Percentiles rank a stretch among this genome's conserved stretches.
Evolutionary conservation across 1,140 invertebrate species (phyloP).

Genomic region (Liolophura sinensis): DNA sequence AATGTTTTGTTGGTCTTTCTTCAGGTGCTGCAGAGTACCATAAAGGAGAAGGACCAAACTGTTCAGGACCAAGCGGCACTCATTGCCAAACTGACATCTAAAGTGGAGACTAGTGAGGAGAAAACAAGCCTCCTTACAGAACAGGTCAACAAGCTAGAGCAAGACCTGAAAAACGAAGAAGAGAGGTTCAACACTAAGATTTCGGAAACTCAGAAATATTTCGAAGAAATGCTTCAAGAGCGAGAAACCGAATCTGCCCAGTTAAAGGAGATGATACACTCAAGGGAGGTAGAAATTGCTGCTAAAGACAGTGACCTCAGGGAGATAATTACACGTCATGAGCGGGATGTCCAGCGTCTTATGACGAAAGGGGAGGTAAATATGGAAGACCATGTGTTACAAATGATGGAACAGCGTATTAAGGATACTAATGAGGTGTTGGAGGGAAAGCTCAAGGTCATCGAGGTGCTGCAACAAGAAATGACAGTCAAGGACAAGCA

Average conservation of each 20-base stretch:
- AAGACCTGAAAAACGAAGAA: slow-evolving; percentile 43
- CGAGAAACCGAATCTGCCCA: slow-evolving; percentile 37
- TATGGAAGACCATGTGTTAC: slow-evolving; percentile 46
- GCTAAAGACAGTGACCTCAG: slow-evolving; percentile 44
- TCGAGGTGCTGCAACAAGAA: slow-evolving; percentile 46
- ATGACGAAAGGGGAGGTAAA: slow-evolving; percentile 46
- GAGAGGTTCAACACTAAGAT: slow-evolving; percentile 48
- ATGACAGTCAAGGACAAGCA: slow-evolving; percentile 42
- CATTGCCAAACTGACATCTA: slow-evolving; percentile 44
- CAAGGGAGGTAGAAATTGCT: slow-evolving; percentile 43
- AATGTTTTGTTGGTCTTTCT: slow-evolving; percentile 11
- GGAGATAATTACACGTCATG: slow-evolving; percentile 47
- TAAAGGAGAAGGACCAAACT: slow-evolving; percentile 48
- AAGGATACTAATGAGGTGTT: slow-evolving; percentile 51
- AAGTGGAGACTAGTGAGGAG: slow-evolving; percentile 49
- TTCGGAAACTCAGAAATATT: slow-evolving; percentile 49
- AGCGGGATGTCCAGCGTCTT: slow-evolving; percentile 47
- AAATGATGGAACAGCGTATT: slow-evolving; percentile 52
- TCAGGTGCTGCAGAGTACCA: slow-evolving; percentile 44
- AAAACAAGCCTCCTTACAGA: slow-evolving; percentile 34
- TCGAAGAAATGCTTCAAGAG: slow-evolving; percentile 51
- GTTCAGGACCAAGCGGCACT: slow-evolving; percentile 38
- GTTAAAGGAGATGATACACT: slow-evolving; percentile 31
- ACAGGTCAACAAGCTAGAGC: slow-evolving; percentile 39
- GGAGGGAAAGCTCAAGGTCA: slow-evolving; percentile 48